Conservation (phyloP, 1,140 invertebrate species). For the Leptopilina boulardi region DNA sequence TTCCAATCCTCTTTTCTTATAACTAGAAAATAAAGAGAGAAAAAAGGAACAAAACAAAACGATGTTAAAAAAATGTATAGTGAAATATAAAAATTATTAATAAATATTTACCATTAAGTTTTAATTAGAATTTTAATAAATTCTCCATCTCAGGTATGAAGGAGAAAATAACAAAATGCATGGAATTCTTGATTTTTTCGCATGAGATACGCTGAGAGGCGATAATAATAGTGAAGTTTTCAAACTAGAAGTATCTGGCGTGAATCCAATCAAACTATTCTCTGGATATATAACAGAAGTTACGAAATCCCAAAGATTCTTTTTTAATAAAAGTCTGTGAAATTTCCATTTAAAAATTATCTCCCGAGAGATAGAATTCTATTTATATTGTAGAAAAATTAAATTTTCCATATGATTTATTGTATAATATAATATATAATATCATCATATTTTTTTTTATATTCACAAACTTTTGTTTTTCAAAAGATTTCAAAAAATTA, state of each 20-base stretch:
- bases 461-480: too few species aligned
- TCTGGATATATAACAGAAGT: background rate
- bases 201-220: constrained; percentile 1
- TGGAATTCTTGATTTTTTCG: constrained; percentile 21
- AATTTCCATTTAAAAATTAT: background rate
- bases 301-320: background rate
- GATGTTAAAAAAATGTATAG: too few species aligned
- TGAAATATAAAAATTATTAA: too few species aligned
- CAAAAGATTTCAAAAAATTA: too few species aligned
- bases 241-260: constrained; percentile 13
- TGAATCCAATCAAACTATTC: constrained; percentile 22
- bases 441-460: too few species aligned
- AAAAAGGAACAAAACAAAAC: too few species aligned
- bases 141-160: background rate
- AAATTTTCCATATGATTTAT: background rate
- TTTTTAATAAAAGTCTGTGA: constrained; percentile 2
- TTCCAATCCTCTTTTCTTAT: too few species aligned
- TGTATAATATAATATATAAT: too few species aligned
- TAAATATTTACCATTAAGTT: too few species aligned
- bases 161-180: constrained; percentile 11
- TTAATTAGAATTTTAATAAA: background rate
- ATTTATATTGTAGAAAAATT: background rate
- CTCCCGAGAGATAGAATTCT: background rate
- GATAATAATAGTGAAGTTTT: constrained; percentile 23
- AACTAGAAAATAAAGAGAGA: too few species aligned